phyloP scores from a whole-genome alignment of 1,140 invertebrate species.

The Tetragonula clypearis region DNA sequence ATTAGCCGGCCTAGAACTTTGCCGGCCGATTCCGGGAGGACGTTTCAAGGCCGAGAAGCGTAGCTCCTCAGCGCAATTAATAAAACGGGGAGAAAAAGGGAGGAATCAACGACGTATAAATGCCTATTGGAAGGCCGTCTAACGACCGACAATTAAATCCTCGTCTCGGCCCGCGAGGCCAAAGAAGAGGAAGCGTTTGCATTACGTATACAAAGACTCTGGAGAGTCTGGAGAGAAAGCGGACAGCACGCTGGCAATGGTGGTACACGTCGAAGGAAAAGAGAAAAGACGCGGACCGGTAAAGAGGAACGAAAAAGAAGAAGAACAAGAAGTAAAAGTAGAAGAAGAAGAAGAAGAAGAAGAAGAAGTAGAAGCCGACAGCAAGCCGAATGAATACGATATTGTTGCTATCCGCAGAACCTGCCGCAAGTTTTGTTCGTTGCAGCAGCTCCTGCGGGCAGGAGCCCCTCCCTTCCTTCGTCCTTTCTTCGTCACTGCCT shows the following conservation, averaged over 20 bases:
- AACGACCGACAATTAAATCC: conserved; percentile 70
- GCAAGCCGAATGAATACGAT: conserved; percentile 71
- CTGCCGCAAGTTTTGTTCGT: conserved; percentile 52
- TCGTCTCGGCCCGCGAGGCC: conserved; percentile 24
- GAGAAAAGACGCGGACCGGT: not conserved
- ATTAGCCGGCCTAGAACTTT: too few relatives aligned
- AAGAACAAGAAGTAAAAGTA: not conserved
- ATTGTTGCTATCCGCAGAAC: conserved; percentile 66
- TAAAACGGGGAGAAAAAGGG: not conserved
- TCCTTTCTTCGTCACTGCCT: conserved; percentile 11
- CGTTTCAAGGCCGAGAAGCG: not conserved
- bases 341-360: conserved; percentile 23
- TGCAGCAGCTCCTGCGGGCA: not conserved
- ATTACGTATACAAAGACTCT: conserved; percentile 61
- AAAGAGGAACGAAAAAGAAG: not conserved
- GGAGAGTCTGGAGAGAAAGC: conserved; percentile 14
- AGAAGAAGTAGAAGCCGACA: conserved; percentile 36
- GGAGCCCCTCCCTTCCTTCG: not conserved
- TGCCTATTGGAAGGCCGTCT: conserved; percentile 38
- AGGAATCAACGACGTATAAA: conserved; percentile 41
- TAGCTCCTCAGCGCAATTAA: not conserved
- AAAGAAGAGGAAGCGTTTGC: conserved; percentile 43
- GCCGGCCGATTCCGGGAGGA: not conserved
- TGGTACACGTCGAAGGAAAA: not conserved
- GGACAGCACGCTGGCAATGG: not conserved